These are phyloP conservation scores for Ascaphus truei DNA, from an alignment of 2,113 vertebrate species.

Conservation along the genomic window DNA sequence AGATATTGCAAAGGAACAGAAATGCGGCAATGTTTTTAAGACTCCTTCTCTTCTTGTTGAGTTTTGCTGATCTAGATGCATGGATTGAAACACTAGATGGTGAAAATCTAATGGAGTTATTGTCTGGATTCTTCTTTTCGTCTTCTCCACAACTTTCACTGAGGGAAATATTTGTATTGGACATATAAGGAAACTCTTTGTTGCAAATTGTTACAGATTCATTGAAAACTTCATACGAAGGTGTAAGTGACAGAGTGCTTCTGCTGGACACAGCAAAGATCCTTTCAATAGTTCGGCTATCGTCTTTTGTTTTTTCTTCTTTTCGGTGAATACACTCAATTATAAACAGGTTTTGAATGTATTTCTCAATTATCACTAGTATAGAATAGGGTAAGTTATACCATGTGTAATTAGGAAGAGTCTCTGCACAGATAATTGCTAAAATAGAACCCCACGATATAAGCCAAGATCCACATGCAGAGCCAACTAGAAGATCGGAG, in stretches of 20 bases:
- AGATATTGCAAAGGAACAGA: conserved; percentile 81
- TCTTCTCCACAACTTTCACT: conserved; percentile 39
- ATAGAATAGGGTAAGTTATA: conserved; percentile 81
- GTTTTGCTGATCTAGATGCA: conserved; percentile 26
- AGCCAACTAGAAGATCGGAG: conserved; percentile 78
- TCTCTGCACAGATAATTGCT: conserved; percentile 65
- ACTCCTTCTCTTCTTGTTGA: conserved; percentile 65
- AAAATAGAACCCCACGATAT: conserved; percentile 94
- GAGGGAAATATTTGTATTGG: conserved; percentile 33
- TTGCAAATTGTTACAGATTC: conserved; percentile 48
- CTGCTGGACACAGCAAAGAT: conserved; percentile 72
- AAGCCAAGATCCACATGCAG: conserved; percentile 88
- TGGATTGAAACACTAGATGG: conserved; percentile 39
- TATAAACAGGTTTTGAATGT: conserved; percentile 91
- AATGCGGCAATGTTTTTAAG: conserved; percentile 86
- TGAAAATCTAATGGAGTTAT: conserved; percentile 41
- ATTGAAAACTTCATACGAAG: conserved; percentile 65
- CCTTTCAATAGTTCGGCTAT: conserved; percentile 55
- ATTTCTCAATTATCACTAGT: conserved; percentile 85
- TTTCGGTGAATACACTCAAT: conserved; percentile 85
- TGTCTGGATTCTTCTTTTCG: conserved; percentile 44
- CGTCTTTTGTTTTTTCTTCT: conserved; percentile 52
- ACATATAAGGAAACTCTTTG: conserved; percentile 19
- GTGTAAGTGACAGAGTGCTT: conserved; percentile 41
- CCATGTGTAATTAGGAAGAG: conserved; percentile 74